Conservation (phyloP, 2,797 vertebrate species). For the Euthynnus affinis region DNA sequence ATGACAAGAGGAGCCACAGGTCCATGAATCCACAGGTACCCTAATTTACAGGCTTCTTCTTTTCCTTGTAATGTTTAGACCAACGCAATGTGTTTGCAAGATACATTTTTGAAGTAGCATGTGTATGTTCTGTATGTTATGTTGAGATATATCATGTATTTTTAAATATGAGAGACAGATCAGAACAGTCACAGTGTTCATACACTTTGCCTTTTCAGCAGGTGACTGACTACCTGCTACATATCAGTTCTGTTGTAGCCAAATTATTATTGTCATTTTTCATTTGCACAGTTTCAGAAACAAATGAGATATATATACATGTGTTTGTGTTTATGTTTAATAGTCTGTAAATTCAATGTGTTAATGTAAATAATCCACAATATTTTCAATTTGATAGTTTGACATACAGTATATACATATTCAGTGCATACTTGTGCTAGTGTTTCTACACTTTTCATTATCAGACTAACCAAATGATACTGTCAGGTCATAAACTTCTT, state of each 20-base stretch:
- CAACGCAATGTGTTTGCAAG: background rate
- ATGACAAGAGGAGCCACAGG: background rate
- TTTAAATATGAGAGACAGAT: background rate
- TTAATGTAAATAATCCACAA: constrained; percentile 1
- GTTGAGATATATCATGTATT: background rate
- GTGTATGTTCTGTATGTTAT: background rate
- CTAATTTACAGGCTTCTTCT: background rate
- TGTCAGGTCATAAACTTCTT: background rate
- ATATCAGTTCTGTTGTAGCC: background rate
- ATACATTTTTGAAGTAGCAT: background rate
- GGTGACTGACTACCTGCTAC: background rate
- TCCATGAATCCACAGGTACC: constrained; percentile 8
- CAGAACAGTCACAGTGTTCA: background rate
- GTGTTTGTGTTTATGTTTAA: background rate
- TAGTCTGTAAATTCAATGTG: background rate
- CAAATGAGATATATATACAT: background rate
- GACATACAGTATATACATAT: background rate
- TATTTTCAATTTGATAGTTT: background rate
- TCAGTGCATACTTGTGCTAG: background rate
- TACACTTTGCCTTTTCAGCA: background rate
- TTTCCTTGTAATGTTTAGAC: background rate
- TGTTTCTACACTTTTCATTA: constrained; percentile 4
- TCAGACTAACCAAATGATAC: constrained; percentile 15
- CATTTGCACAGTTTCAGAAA: background rate
- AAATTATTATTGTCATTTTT: background rate